These are phyloP conservation scores for Varroa destructor DNA, from an alignment of 1,140 invertebrate genomes.

Conservation along the genomic window DNA sequence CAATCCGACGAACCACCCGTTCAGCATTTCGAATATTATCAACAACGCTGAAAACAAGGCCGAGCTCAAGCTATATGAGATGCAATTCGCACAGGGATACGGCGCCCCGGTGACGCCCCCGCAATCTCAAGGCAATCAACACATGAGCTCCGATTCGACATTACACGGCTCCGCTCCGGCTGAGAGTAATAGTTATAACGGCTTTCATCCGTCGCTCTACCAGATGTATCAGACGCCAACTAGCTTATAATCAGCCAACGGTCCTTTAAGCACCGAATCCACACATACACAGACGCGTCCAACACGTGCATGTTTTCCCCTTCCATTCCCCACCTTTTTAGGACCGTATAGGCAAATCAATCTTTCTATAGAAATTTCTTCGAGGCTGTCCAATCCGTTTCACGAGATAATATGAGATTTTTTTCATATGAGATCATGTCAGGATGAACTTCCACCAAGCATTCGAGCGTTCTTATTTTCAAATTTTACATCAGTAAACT, in stretches of 20 bases:
- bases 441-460: no score
- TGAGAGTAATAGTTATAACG: slow-evolving; percentile 7
- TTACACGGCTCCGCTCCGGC: background rate
- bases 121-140: slow-evolving; percentile 25
- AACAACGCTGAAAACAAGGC: slow-evolving; percentile 51
- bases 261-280: background rate
- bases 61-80: slow-evolving; percentile 46
- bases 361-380: no score
- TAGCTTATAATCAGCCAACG: slow-evolving; percentile 15
- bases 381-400: no score
- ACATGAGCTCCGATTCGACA: slow-evolving; percentile 14
- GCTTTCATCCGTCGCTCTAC: slow-evolving; percentile 24
- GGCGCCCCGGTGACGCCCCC: slow-evolving; percentile 39
- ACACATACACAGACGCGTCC: no score
- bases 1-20: slow-evolving; percentile 61
- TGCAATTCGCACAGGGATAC: slow-evolving; percentile 46
- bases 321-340: no score
- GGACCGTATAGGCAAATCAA: no score
- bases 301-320: no score
- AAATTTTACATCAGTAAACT: no score
- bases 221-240: slow-evolving; percentile 27
- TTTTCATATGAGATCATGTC: no score
- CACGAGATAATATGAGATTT: no score
- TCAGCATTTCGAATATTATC: slow-evolving; percentile 79
- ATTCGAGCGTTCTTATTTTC: no score